These are phyloP conservation scores for Alsophila aescularia DNA, from an alignment of 2,888 invertebrate genomes.

Conservation along the genomic window DNA sequence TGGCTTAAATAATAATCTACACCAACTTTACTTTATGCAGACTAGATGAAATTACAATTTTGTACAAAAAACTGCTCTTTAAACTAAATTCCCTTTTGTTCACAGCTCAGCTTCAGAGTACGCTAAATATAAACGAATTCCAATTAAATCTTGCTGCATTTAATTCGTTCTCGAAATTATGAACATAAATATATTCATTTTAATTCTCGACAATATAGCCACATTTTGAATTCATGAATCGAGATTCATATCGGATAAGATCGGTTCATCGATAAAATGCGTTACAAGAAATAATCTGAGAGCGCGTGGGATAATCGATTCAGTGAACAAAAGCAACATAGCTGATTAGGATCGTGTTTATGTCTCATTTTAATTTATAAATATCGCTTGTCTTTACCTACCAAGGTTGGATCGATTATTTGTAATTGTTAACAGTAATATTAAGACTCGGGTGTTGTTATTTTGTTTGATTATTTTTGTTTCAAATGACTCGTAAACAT, in stretches of 20 bases:
- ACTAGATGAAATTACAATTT: conserved; percentile 26
- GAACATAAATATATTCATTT: conserved; percentile 26
- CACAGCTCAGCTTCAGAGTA: conserved; percentile 13
- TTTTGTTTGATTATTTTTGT: conserved; percentile 14
- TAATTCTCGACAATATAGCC: conserved; percentile 22
- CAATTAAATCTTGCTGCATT: conserved; percentile 31
- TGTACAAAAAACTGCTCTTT: conserved; percentile 32
- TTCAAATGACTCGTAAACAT: conserved; percentile 32
- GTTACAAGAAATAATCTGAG: conserved; percentile 57
- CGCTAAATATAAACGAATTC: conserved; percentile 29
- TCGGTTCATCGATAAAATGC: conserved; percentile 54
- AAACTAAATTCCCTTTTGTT: conserved; percentile 33
- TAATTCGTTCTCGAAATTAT: conserved; percentile 28
- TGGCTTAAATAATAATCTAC: conserved; percentile 8
- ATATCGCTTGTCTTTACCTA: conserved; percentile 36
- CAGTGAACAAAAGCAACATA: conserved; percentile 64
- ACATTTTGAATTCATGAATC: conserved; percentile 52
- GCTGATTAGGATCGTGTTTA: conserved; percentile 60
- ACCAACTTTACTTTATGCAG: conserved; percentile 17
- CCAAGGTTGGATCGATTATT: conserved; percentile 28
- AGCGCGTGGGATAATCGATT: conserved; percentile 70
- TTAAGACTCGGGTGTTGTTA: conserved; percentile 5
- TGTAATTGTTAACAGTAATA: conserved; percentile 25
- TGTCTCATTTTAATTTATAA: conserved; percentile 53
- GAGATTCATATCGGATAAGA: conserved; percentile 62